Conservation (phyloP, 2,888 invertebrate species). For the Ametastegia equiseti region DNA sequence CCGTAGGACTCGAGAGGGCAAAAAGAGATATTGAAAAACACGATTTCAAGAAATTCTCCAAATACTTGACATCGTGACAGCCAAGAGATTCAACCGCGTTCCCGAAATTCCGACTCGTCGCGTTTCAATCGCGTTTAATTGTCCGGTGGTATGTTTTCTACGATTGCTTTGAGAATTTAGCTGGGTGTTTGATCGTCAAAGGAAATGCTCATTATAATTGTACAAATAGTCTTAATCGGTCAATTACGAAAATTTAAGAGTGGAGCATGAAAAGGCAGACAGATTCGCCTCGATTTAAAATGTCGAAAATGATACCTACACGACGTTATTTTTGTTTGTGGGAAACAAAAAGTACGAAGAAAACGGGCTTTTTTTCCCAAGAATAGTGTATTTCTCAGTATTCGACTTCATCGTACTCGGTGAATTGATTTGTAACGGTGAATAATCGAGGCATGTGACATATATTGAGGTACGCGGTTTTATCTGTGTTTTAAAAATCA, state of each 20-base stretch:
- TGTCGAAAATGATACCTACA: too few species aligned
- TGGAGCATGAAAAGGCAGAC: too few species aligned
- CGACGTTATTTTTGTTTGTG: too few species aligned
- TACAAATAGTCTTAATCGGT: too few species aligned
- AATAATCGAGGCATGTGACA: conserved; percentile 29
- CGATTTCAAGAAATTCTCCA: not conserved
- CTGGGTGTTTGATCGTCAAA: not conserved
- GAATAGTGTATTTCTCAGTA: too few species aligned
- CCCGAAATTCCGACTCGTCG: not conserved
- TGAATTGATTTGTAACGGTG: conserved; percentile 48
- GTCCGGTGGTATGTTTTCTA: not conserved
- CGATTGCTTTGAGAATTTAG: not conserved
- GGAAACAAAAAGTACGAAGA: too few species aligned
- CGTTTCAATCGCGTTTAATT: not conserved
- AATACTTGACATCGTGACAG: not conserved
- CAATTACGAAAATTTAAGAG: too few species aligned
- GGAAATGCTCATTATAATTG: too few species aligned
- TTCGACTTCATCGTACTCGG: not conserved
- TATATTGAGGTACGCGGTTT: not conserved
- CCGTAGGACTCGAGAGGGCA: not conserved
- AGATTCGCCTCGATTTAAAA: too few species aligned
- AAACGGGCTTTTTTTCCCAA: too few species aligned
- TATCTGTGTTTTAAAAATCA: conserved; percentile 26
- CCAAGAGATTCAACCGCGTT: not conserved
- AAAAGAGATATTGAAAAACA: not conserved